Percentiles rank a stretch among this genome's conserved stretches.
phyloP scores from a whole-genome alignment of 2,113 vertebrate species.

The Serilophus lunatus region DNA sequence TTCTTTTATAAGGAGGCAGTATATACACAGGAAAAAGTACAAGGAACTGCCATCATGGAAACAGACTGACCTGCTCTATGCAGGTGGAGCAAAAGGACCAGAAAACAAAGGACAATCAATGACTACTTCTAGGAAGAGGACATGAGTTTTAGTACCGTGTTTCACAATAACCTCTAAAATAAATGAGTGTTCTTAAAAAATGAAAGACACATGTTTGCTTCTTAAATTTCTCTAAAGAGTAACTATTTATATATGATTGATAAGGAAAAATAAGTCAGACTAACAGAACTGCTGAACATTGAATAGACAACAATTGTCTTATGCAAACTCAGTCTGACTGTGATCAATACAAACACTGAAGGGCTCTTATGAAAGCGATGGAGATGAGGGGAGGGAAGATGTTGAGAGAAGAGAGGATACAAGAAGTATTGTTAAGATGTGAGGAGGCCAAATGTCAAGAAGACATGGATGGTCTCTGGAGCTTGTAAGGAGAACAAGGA shows the following conservation, averaged over 20 bases:
- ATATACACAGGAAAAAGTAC: neutral
- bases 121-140: neutral
- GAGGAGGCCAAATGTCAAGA: neutral
- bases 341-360: neutral
- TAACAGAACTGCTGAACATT: neutral
- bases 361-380: neutral
- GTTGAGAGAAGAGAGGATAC: neutral
- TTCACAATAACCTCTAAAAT: neutral
- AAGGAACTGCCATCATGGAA: neutral
- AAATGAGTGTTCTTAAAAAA: neutral
- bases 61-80: neutral
- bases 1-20: neutral
- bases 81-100: neutral
- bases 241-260: neutral
- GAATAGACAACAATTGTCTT: neutral
- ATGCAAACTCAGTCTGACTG: neutral
- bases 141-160: neutral
- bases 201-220: neutral
- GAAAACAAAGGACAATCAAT: neutral
- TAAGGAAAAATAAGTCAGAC: neutral
- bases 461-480: neutral
- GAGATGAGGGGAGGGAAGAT: neutral
- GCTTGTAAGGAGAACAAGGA: neutral
- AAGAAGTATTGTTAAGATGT: neutral
- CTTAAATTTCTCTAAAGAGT: neutral